phyloP scores from a whole-genome alignment of 1,140 invertebrate species.

The Lanistes nyassanus region DNA sequence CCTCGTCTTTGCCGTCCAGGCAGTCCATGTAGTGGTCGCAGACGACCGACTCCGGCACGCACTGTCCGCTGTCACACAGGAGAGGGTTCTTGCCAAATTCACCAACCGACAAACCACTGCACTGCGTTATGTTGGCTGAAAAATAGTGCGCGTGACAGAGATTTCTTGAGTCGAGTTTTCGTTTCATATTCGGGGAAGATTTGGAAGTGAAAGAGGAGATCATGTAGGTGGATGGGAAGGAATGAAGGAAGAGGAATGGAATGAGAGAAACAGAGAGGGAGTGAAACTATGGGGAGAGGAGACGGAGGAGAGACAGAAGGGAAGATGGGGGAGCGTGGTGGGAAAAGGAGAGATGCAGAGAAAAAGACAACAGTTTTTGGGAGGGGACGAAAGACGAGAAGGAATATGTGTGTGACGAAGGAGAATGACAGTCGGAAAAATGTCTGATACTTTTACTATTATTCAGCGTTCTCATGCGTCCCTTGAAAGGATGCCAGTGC shows the following conservation, averaged over 20 bases:
- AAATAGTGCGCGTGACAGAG: no score
- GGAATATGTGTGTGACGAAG: background rate
- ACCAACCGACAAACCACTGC: slow-evolving; percentile 21
- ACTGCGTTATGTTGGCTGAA: slow-evolving; percentile 29
- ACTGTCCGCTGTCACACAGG: slow-evolving; percentile 57
- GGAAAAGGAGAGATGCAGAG: slow-evolving; percentile 14
- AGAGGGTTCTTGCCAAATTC: slow-evolving; percentile 22
- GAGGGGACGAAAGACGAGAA: no score
- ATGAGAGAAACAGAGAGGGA: background rate
- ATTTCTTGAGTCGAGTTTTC: no score
- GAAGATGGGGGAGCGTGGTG: background rate
- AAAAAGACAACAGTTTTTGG: no score
- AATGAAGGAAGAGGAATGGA: background rate
- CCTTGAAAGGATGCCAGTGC: no score
- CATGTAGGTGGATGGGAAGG: background rate
- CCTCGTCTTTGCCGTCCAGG: slow-evolving; percentile 68
- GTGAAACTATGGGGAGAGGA: no score
- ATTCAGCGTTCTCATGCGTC: background rate
- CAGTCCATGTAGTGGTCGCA: slow-evolving; percentile 68
- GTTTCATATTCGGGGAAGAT: no score
- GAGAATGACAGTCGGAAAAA: background rate
- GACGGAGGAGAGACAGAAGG: background rate
- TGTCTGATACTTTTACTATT: background rate
- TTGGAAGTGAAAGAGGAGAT: background rate
- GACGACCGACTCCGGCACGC: slow-evolving; percentile 48